Conservation (phyloP, 2,113 vertebrate genomes). For the Diadophis punctatus region DNA sequence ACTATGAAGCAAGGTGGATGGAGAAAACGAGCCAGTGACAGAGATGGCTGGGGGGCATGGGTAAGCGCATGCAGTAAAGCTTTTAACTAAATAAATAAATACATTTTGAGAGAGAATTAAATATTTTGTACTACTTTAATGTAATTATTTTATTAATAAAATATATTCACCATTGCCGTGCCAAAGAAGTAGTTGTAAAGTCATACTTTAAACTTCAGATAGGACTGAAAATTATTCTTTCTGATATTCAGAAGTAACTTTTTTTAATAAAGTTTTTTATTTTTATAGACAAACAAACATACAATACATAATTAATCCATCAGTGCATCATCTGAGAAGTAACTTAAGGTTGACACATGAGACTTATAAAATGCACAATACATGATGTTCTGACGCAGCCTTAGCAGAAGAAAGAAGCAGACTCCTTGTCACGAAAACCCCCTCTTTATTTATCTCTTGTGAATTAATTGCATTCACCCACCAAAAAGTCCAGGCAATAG, state of each 20-base stretch:
- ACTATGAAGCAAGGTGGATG: slow-evolving; percentile 96
- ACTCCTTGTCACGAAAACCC: too few relatives aligned
- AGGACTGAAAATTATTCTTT: background rate
- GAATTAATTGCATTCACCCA: too few relatives aligned
- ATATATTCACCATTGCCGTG: background rate
- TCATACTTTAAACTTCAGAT: background rate
- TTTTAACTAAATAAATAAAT: slow-evolving; percentile 8
- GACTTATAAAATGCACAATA: background rate
- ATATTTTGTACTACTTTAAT: background rate
- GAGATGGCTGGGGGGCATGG: slow-evolving; percentile 86
- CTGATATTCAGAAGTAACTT: background rate
- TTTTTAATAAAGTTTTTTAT: background rate
- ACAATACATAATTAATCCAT: too few relatives aligned
- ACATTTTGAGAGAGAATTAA: slow-evolving; percentile 18
- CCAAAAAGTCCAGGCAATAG: too few relatives aligned
- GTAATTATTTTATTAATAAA: background rate
- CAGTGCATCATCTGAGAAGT: background rate
- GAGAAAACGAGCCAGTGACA: slow-evolving; percentile 84
- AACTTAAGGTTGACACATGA: background rate
- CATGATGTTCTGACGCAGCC: background rate
- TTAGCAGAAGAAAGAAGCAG: too few relatives aligned
- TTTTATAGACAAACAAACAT: too few relatives aligned
- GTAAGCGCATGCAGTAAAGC: slow-evolving; percentile 70
- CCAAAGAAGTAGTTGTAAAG: background rate
- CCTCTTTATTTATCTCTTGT: too few relatives aligned